A percentile compares a stretch with the other conserved stretches of the same genome.
Conservation (phyloP, 1,140 invertebrate species). For the Tetragnatha versicolor region DNA sequence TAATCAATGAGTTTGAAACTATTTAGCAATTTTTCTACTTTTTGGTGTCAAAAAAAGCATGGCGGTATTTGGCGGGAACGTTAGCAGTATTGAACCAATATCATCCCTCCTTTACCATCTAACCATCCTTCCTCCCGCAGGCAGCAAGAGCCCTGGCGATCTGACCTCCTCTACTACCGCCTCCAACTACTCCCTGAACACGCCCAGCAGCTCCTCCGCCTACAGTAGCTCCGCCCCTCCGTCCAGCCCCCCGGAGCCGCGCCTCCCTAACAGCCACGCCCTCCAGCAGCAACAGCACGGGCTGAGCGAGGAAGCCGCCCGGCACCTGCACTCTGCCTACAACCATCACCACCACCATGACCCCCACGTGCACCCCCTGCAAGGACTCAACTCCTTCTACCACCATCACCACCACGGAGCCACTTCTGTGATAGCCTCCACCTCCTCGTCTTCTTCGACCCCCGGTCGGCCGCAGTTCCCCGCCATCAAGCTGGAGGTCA, state of each 20-base stretch:
- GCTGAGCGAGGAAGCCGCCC: neutral
- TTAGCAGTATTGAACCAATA: no score
- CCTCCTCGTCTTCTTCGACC: conserved; percentile 11
- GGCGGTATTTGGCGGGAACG: no score
- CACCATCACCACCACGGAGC: conserved; percentile 29
- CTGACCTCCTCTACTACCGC: conserved; percentile 16
- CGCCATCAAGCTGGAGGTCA: conserved; percentile 30
- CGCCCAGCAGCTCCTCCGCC: neutral
- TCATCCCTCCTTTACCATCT: neutral
- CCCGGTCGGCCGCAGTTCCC: neutral
- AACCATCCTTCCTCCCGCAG: neutral
- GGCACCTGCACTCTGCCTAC: conserved; percentile 41
- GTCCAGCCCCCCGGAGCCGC: conserved; percentile 4
- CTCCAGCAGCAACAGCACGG: conserved; percentile 2
- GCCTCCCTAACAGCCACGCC: neutral
- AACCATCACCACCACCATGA: conserved; percentile 18
- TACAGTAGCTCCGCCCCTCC: neutral
- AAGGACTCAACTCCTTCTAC: conserved; percentile 42
- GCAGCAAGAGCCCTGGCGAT: conserved; percentile 39
- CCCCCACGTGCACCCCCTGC: conserved; percentile 23
- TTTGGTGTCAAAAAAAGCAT: no score
- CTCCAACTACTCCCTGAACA: conserved; percentile 18
- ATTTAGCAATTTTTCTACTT: no score
- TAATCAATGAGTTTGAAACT: no score
- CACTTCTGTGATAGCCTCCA: conserved; percentile 35